Conservation (phyloP, 2,888 invertebrate genomes). For the Hypena proboscidalis region DNA sequence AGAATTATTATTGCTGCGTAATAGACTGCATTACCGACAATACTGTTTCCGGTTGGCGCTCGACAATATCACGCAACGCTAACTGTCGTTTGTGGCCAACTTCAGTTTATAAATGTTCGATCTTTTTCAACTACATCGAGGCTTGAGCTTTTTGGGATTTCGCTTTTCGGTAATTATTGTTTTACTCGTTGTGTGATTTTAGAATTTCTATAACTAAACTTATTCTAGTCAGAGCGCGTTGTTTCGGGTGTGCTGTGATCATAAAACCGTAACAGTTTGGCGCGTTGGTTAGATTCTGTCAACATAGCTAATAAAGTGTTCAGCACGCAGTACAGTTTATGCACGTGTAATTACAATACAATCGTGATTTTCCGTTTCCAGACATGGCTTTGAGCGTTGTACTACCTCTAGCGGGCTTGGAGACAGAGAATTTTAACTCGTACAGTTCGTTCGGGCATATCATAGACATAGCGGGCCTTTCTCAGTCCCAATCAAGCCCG, state of each 20-base stretch:
- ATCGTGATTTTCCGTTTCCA: conserved; percentile 69
- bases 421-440: conserved; percentile 81
- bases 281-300: conserved; percentile 80
- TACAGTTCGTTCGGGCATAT: conserved; percentile 79
- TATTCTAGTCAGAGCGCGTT: conserved; percentile 47
- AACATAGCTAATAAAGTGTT: conserved; percentile 72
- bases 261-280: conserved; percentile 66
- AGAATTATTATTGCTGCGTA: conserved; percentile 63
- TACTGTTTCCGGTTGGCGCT: conserved; percentile 78
- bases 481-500: conserved; percentile 81
- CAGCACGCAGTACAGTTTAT: conserved; percentile 67
- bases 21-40: conserved; percentile 70
- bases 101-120: conserved; percentile 82
- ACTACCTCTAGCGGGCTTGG: conserved; percentile 84
- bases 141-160: conserved; percentile 79
- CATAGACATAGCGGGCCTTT: conserved; percentile 81
- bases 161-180: conserved; percentile 82
- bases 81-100: conserved; percentile 68
- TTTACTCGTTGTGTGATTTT: conserved; percentile 59
- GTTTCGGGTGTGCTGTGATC: conserved; percentile 52
- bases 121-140: conserved; percentile 80
- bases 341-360: conserved; percentile 79
- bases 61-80: conserved; percentile 76
- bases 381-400: conserved; percentile 87
- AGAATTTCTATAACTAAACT: conserved; percentile 37